Evolutionary conservation across 1,140 invertebrate genomes (phyloP), one percentile per base, ranked within the genome.

Genomic region (Melanaphis sacchari): DNA sequence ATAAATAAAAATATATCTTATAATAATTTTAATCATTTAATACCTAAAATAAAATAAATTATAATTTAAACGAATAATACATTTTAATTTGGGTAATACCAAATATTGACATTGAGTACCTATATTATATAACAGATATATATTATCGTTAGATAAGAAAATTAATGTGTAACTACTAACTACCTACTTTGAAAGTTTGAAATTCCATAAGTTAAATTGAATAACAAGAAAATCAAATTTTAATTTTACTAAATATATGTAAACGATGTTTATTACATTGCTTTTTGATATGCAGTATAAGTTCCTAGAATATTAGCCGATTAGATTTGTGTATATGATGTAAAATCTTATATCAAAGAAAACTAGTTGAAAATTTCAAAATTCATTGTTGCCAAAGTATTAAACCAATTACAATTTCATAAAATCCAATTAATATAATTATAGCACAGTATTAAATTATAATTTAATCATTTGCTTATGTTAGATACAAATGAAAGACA

Each of bases 181-280:
- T 59, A 18, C n/a, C 31, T n/a, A 76, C 31, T n/a, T 76, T 76
- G 59, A 76, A 76, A 76, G 31, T 76, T 76, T n/a, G 31, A 76
- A 76, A n/a, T n/a, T 31, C 59, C 15, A 18, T 49, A 49, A 15
- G 46, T 49, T n/a, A 11, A 31, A n/a, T 24, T 4, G 59, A n/a
- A n/a, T 76, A n/a, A 76, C 59, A 76, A 76, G 59, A n/a, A 76
- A 76, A 76, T n/a, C 59, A n/a, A 76, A 76, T 76, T 76, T 66
- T n/a, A 76, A 76, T 76, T 76, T n/a, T n/a, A n/a, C 59, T 18
- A 76, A 76, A 76, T 76, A 18, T 76, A n/a, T n/a, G 4, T n/a
- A n/a, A 76, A n/a, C 31, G 31, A 76, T 76, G 3, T 1, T n/a
- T n/a, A n/a, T 76, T 76, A 18, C n/a, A 76, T 76, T 11, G 15